Evolutionary conservation across 2,888 invertebrate species (phyloP).

Genomic region (Dermolepida albohirtum): DNA sequence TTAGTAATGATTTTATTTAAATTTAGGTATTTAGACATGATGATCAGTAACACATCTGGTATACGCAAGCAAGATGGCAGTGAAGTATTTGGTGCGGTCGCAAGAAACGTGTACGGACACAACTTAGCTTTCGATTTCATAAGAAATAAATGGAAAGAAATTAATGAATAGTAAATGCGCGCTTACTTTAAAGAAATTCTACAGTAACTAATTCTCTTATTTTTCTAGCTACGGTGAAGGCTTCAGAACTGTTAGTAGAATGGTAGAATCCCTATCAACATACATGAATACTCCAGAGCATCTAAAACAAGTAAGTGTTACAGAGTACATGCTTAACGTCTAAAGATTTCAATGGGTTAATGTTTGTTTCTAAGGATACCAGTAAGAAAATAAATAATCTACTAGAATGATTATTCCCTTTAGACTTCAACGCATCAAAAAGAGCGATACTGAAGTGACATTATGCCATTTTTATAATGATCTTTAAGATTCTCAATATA

Average conservation of each 20-base stretch:
- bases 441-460: too few species aligned
- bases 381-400: too few species aligned
- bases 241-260: constrained; percentile 68
- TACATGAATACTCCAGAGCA: constrained; percentile 68
- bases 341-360: not conserved
- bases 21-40: constrained; percentile 57
- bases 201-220: not conserved
- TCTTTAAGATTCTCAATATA: too few species aligned
- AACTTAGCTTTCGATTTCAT: constrained; percentile 73
- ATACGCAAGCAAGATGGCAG: constrained; percentile 74
- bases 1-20: not conserved
- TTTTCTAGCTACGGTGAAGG: constrained; percentile 68
- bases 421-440: too few species aligned
- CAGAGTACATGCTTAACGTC: not conserved
- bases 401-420: too few species aligned
- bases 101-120: constrained; percentile 70
- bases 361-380: too few species aligned
- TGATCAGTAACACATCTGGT: constrained; percentile 63
- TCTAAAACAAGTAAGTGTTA: constrained; percentile 56
- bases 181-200: not conserved
- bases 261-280: constrained; percentile 68
- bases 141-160: constrained; percentile 65
- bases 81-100: constrained; percentile 70
- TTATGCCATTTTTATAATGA: too few species aligned
- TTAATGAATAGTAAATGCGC: constrained; percentile 64